Evolutionary conservation across 2,888 invertebrate genomes (phyloP), one percentile per base, ranked within the genome.

Genomic region (Crepidodera aurea): DNA sequence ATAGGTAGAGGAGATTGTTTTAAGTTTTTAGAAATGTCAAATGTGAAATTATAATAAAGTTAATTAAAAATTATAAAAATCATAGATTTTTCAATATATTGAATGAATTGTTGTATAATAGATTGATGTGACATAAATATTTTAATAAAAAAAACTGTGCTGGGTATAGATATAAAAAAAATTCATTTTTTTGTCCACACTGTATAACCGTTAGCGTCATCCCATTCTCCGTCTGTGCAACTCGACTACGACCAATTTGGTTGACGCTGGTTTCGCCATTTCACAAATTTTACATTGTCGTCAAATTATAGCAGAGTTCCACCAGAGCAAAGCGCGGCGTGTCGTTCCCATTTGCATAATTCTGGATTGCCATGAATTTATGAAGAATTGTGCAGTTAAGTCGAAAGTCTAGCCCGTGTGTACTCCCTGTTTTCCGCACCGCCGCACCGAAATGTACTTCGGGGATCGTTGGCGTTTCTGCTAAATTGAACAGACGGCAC

Each of bases 241-340:
- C 18, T 40, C 40, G 15, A 40, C 40, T 40, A 58, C 60, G 64
- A 55, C 60, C 64, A 67, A 62, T 62, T 64, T 66, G 61, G 53
- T 61, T 55, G 61, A 22, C 51, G 16, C 54, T 54, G 50, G 64
- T 60, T 62, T 64, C 40, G 59, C 32, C 60, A 54, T 57, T 54
- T 51, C 51, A 59, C 66, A 60, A 67, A 64, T 62, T 60, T 62
- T 32, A 62, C 57, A 58, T 64, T 64, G 67, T 67, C 64, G 62
- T 54, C 62, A 51, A 67, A 67, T 67, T 67, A 60, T 16, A 12
- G 13, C 51, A 44, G 48, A 63, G 54, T 58, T 63, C 48, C 54
- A 51, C 46, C 48, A 59, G 50, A 66, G 44, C 6, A 12, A 13
- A 16, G 6, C 15, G 48, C 25, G 48, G 2, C 13, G 13, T 12